These are phyloP conservation scores for Hyperopisus bebe DNA, from an alignment of 2,113 vertebrate genomes.

Conservation along the genomic window DNA sequence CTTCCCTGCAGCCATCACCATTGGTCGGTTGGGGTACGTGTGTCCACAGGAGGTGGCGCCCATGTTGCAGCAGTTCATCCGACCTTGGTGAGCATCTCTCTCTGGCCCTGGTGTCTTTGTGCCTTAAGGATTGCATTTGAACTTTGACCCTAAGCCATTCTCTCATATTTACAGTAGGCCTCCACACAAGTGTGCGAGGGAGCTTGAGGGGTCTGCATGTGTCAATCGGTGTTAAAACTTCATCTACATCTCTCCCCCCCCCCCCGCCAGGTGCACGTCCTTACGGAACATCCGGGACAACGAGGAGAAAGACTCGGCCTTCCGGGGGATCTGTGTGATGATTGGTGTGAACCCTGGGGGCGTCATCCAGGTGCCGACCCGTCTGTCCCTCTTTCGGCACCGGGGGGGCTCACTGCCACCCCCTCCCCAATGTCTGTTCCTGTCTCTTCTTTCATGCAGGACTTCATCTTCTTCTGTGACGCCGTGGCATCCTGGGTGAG, in stretches of 20 bases:
- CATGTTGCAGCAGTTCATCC: slow-evolving; percentile 88
- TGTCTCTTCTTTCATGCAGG: slow-evolving; percentile 53
- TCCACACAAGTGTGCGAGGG: neutral
- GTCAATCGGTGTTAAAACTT: neutral
- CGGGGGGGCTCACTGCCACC: neutral
- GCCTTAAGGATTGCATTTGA: neutral
- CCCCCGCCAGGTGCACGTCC: slow-evolving; percentile 73
- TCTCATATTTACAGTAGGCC: neutral
- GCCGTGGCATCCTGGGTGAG: slow-evolving; percentile 90
- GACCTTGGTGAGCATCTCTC: slow-evolving; percentile 74
- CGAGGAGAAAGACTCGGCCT: slow-evolving; percentile 89
- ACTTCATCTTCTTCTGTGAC: slow-evolving; percentile 93
- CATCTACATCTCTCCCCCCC: neutral
- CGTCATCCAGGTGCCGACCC: slow-evolving; percentile 75
- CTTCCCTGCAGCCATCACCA: slow-evolving; percentile 75
- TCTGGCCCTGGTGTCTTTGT: neutral
- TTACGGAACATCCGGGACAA: slow-evolving; percentile 89
- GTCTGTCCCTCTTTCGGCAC: neutral
- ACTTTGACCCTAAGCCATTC: neutral
- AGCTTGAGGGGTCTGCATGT: neutral
- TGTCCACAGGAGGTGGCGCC: slow-evolving; percentile 92
- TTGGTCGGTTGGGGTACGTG: slow-evolving; percentile 85
- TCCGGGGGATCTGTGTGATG: slow-evolving; percentile 92
- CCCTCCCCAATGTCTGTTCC: neutral
- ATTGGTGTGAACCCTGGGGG: slow-evolving; percentile 88